phyloP scores from a whole-genome alignment of 1,140 invertebrate genomes.

The Drosophila repleta region DNA sequence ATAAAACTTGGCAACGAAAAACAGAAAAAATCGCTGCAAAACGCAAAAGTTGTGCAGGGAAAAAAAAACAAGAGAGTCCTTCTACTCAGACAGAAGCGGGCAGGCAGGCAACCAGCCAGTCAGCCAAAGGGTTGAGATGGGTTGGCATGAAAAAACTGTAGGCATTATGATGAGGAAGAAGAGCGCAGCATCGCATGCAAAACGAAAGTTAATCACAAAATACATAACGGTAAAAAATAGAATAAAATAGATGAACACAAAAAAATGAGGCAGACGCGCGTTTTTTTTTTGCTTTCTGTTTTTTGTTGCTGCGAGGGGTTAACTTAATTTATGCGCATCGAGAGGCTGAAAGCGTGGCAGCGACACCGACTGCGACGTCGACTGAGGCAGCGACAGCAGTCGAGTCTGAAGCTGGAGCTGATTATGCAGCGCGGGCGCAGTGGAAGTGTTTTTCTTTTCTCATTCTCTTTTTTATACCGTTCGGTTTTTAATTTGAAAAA shows the following conservation, averaged over 20 bases:
- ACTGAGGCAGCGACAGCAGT: slow-evolving; percentile 30
- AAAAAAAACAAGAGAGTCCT: slow-evolving; percentile 23
- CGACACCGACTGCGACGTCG: slow-evolving; percentile 28
- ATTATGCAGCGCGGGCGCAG: slow-evolving; percentile 63
- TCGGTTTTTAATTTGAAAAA: slow-evolving; percentile 74
- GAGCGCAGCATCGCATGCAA: slow-evolving; percentile 68
- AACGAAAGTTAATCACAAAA: slow-evolving; percentile 83
- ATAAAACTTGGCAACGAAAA: slow-evolving; percentile 49
- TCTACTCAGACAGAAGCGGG: slow-evolving; percentile 17
- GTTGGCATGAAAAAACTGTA: slow-evolving; percentile 10
- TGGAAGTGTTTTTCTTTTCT: slow-evolving; percentile 56
- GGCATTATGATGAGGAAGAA: slow-evolving; percentile 20
- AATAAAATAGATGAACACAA: slow-evolving; percentile 67
- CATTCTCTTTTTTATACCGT: slow-evolving; percentile 10
- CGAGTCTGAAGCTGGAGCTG: slow-evolving; percentile 41
- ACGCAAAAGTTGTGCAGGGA: slow-evolving; percentile 17
- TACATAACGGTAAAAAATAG: slow-evolving; percentile 68
- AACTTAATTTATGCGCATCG: slow-evolving; percentile 81
- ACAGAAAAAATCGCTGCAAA: slow-evolving; percentile 14
- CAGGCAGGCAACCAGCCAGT: background rate
- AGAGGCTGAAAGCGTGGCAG: slow-evolving; percentile 68
- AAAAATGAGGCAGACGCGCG: slow-evolving; percentile 75
- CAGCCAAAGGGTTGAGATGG: slow-evolving; percentile 47
- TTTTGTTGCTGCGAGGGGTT: slow-evolving; percentile 65
- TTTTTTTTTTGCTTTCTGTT: slow-evolving; percentile 54